Base-by-base conservation (phyloP, 2,797 vertebrate genomes). In the Sebastes dallii region DNA sequence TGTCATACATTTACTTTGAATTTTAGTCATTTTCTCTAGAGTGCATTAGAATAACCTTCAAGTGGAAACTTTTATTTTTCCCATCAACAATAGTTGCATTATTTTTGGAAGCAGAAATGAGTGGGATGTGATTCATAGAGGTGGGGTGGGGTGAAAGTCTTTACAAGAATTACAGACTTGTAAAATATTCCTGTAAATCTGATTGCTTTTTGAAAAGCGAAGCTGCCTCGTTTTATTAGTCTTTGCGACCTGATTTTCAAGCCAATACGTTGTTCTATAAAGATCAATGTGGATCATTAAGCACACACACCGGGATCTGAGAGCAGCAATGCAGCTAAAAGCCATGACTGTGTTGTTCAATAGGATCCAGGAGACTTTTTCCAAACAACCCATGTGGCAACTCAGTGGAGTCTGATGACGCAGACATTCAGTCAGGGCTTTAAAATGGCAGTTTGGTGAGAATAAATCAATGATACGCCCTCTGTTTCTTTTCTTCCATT, bases 111-210 rank as follows among this genome's bases (percentile, higher is more conserved):
- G 72, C 29, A 76, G 62, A 82, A 78, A 71, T 62, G 39, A 36
- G 54, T 61, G 81, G 70, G 78, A 88, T 72, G 34, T 85, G 81
- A 88, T 81, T 90, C 80, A 86, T 81, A 65, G 78, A 67, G 42
- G 55, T 60, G 39, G 13, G 84, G 32, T 69, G 64, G 75, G 78
- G 61, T 75, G 59, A 72, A 56, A 82, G 71, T 75, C 64, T 83
- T 88, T 77, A 86, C 75, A 87, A 80, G 86, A 87, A 84, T 88
- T 82, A 86, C 52, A 84, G 71, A 86, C 64, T 87, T 80, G 67
- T 79, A 71, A 91, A 88, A 84, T 78, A 78, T 83, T 85, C 74
- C 71, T 71, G 54, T 86, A 86, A 86, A 86, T 84, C 50, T 68
- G 70, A 85, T 77, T 72, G n/a, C 71, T 67, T 84, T 88, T 78